phyloP scores from a whole-genome alignment of 2,113 vertebrate genomes.

The Coracopsis vasa region DNA sequence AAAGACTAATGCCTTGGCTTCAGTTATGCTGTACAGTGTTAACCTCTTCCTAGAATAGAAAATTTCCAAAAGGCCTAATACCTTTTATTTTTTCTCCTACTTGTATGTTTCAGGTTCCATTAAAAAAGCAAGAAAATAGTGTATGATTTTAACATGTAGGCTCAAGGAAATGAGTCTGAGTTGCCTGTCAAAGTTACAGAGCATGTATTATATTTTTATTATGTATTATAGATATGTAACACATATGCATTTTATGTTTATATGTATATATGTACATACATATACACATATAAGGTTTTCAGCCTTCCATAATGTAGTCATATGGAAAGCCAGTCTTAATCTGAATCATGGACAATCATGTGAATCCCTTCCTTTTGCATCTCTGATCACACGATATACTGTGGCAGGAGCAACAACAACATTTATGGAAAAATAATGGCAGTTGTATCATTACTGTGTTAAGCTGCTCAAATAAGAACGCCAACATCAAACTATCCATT shows the following conservation, averaged over 20 bases:
- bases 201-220: background rate
- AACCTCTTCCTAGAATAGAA: background rate
- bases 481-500: background rate
- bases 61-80: background rate
- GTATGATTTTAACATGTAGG: background rate
- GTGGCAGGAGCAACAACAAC: background rate
- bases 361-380: background rate
- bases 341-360: background rate
- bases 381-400: background rate
- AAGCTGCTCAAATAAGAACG: background rate
- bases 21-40: background rate
- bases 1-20: background rate
- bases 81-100: background rate
- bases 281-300: background rate
- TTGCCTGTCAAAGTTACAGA: background rate
- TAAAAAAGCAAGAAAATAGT: background rate
- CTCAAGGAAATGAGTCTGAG: background rate
- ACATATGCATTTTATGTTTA: background rate
- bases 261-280: background rate
- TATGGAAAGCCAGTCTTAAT: background rate
- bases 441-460: background rate
- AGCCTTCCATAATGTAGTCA: background rate
- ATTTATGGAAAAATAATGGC: background rate
- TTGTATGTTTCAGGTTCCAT: background rate
- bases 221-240: background rate